A percentile compares a stretch with the other conserved stretches of the same genome.
These are phyloP conservation scores for Ypsolopha scabrella DNA, from an alignment of 2,888 invertebrate species.

Conservation along the genomic window DNA sequence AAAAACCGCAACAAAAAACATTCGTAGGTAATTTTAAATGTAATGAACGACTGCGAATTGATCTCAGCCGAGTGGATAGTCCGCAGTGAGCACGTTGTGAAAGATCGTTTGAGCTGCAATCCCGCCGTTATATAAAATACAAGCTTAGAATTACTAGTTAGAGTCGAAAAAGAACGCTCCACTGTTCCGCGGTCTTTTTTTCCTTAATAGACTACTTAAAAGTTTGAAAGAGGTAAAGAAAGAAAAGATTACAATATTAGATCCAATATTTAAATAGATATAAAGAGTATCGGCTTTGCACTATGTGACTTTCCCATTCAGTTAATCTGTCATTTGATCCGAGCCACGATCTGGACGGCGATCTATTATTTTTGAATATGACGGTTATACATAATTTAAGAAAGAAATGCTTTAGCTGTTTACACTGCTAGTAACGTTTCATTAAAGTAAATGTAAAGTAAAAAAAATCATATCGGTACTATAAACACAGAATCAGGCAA, in stretches of 20 bases:
- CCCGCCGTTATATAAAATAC: slow-evolving; percentile 57
- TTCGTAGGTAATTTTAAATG: not conserved
- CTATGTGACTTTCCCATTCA: no score
- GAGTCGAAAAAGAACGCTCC: slow-evolving; percentile 32
- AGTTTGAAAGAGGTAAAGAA: no score
- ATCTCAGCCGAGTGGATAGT: not conserved
- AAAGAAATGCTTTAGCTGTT: not conserved
- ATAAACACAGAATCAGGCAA: no score
- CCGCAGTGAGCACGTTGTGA: slow-evolving; percentile 29
- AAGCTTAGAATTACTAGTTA: slow-evolving; percentile 28
- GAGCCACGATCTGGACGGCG: no score
- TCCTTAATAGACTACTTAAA: slow-evolving; percentile 9
- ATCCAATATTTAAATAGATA: no score
- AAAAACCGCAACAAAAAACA: not conserved
- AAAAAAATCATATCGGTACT: no score
- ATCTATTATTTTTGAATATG: no score
- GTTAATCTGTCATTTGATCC: no score
- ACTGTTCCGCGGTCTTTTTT: slow-evolving; percentile 25
- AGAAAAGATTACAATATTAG: no score
- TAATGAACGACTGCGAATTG: no score
- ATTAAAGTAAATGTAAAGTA: not conserved
- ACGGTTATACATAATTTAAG: no score
- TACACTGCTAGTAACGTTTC: not conserved
- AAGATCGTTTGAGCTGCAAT: slow-evolving; percentile 39
- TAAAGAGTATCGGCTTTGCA: no score